Percentiles rank a stretch among this genome's conserved stretches.
Evolutionary conservation across 2,888 invertebrate species (phyloP).

Genomic region (Euspilapteryx auroguttella): DNA sequence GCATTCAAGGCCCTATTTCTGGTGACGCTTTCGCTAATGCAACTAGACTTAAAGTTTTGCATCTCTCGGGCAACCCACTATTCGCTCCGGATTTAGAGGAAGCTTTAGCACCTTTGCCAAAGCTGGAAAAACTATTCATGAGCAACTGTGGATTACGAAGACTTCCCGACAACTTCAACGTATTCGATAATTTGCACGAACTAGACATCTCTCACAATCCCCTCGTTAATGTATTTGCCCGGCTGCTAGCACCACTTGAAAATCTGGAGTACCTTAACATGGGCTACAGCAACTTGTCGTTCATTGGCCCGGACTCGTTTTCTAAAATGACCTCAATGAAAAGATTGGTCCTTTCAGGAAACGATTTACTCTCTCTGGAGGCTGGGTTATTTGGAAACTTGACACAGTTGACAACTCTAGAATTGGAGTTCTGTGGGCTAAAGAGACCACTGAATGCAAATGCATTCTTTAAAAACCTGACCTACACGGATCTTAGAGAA

Average conservation of each 20-base stretch:
- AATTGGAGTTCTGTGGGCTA: constrained; percentile 69
- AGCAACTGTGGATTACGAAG: constrained; percentile 67
- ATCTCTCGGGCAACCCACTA: constrained; percentile 68
- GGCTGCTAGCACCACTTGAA: constrained; percentile 64
- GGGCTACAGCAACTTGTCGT: constrained; percentile 71
- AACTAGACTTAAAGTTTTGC: constrained; percentile 64
- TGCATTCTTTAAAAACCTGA: constrained; percentile 67
- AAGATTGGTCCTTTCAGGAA: constrained; percentile 68
- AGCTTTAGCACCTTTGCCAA: constrained; percentile 66
- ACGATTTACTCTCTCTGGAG: constrained; percentile 66
- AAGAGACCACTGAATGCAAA: constrained; percentile 65
- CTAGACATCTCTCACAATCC: constrained; percentile 73
- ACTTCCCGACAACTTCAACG: constrained; percentile 68
- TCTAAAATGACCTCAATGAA: constrained; percentile 70
- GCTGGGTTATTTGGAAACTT: constrained; percentile 69
- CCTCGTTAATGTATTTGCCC: constrained; percentile 67
- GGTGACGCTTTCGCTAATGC: constrained; percentile 71
- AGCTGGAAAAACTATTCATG: constrained; percentile 66
- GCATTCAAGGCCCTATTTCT: constrained; percentile 66
- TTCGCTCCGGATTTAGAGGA: constrained; percentile 69
- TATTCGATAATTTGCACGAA: constrained; percentile 66
- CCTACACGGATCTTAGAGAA: constrained; percentile 66
- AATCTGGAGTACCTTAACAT: constrained; percentile 71
- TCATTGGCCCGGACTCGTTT: constrained; percentile 66
- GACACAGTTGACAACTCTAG: constrained; percentile 66